Base-by-base conservation (phyloP, 2,888 invertebrate genomes). In the Eurois occulta region DNA sequence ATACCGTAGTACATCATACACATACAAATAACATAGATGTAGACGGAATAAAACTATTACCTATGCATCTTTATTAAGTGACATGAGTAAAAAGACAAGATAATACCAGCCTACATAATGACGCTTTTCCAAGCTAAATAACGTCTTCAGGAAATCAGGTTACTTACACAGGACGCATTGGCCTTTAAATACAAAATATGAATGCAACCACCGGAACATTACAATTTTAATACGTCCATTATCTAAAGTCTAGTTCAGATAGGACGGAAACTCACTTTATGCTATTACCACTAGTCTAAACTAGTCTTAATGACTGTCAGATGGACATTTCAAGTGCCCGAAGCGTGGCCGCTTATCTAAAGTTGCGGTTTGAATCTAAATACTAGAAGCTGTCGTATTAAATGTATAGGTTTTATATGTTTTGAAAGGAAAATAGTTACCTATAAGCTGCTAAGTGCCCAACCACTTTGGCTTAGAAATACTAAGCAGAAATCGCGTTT, bases 281-380 rank as follows among this genome's bases (percentile, higher is more conserved):
- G 91, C 92, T 93, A 94, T 94, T 93, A 94, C 91, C 90, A 89
- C 90, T 88, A 89, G 90, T 90, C 90, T 90, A 89, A 89, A 89
- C 90, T 88, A 89, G 89, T 90, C 90, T 90, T 89, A 89, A 91
- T 86, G 84, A 90, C 89, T 91, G 90, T 91, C 91, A 91, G 91
- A 86, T 89, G 91, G 91, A 92, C 91, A 91, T 92, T 92, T 89
- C 90, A 90, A 92, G 87, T 84, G 91, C 89, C 87, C 88, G 87
- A 88, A 90, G 91, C 91, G 90, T 90, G 90, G 90, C 89, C 90
- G 89, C 89, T 92, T 93, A 92, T 93, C 92, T 91, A 84, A 86
- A 87, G 88, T 88, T 86, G 89, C 88, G 83, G 88, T 88, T 85
- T 70, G 70, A 83, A 88, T 88, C 80, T 87, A 77, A 86, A 83